Evolutionary conservation across 2,113 vertebrate species (phyloP).

Genomic region (Osmerus mordax): DNA sequence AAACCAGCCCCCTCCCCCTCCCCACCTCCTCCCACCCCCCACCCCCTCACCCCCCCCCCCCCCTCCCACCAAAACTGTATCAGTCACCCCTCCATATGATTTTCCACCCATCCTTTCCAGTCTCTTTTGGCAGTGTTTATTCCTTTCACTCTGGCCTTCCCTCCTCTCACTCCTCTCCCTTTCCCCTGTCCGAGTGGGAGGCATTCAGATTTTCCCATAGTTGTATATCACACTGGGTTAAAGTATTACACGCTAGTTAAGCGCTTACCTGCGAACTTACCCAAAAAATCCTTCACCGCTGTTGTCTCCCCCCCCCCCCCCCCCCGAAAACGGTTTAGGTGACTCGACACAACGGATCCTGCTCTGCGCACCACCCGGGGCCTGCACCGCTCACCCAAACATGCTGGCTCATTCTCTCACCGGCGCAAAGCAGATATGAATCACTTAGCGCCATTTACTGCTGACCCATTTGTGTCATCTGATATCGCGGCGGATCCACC

Average conservation of each 20-base stretch:
- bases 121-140: slow-evolving; percentile 62
- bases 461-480: slow-evolving; percentile 40
- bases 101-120: slow-evolving; percentile 76
- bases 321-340: slow-evolving; percentile 12
- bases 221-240: neutral
- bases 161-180: neutral
- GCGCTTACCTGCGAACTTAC: neutral
- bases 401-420: slow-evolving; percentile 27
- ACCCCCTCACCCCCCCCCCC: slow-evolving; percentile 21
- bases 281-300: neutral
- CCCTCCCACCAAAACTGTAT: slow-evolving; percentile 46
- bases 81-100: slow-evolving; percentile 71
- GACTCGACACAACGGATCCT: slow-evolving; percentile 41
- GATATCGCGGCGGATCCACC: slow-evolving; percentile 40
- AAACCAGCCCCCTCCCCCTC: slow-evolving; percentile 55
- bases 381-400: slow-evolving; percentile 36
- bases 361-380: neutral
- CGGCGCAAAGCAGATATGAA: slow-evolving; percentile 19
- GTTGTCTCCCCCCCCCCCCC: neutral
- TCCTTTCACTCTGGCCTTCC: slow-evolving; percentile 22
- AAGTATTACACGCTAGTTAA: neutral
- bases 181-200: neutral
- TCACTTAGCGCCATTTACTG: slow-evolving; percentile 19
- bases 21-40: slow-evolving; percentile 4
- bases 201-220: neutral